Conservation (phyloP, 2,797 vertebrate species). For the Miichthys miiuy region DNA sequence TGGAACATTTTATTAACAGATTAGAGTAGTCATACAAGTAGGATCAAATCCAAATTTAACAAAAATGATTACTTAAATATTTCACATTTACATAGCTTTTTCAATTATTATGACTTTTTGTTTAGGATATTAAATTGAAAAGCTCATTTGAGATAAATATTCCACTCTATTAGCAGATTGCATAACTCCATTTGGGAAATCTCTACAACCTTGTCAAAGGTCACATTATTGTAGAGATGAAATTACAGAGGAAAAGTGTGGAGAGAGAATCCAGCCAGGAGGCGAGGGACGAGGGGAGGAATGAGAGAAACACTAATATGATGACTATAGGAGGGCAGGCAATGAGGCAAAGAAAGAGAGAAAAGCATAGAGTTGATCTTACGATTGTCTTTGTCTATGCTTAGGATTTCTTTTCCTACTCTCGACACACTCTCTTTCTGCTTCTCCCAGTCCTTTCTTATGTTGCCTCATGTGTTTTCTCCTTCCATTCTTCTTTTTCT, state of each 20-base stretch:
- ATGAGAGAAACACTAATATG: conserved; percentile 48
- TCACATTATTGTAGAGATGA: background rate
- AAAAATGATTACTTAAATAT: background rate
- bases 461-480: background rate
- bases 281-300: conserved; percentile 21
- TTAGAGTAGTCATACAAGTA: background rate
- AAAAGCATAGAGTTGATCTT: conserved; percentile 50
- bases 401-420: conserved; percentile 1
- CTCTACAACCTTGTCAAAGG: background rate
- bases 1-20: background rate
- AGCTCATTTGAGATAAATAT: background rate
- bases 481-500: conserved; percentile 10
- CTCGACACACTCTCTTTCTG: background rate
- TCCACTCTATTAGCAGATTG: background rate
- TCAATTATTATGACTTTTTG: background rate
- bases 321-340: conserved; percentile 52
- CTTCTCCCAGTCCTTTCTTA: background rate
- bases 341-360: conserved; percentile 63
- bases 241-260: background rate
- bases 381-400: conserved; percentile 40
- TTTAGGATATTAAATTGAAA: background rate
- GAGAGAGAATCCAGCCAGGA: conserved; percentile 46
- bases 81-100: background rate
- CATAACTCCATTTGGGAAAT: background rate
- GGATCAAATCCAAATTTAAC: too few relatives aligned